Base-by-base conservation (phyloP, 2,888 invertebrate species). In the Sepiola atlantica region DNA sequence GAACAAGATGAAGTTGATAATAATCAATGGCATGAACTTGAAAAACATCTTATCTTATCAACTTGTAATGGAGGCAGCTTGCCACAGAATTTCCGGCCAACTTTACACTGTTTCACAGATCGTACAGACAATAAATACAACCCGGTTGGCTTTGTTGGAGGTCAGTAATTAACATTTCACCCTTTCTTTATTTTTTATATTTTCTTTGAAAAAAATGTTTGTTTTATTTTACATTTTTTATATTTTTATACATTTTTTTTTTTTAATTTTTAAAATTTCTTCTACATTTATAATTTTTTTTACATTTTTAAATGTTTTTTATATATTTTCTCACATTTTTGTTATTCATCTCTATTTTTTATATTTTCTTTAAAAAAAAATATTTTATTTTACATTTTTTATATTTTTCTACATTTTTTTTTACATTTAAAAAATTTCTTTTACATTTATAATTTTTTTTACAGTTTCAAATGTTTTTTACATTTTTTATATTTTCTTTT, bases 51-150 rank as follows among this genome's bases (percentile, higher is more conserved):
- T n/a, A 96, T 96, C 12, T 92, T 95, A 10, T 94, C 95, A 6
- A 96, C 95, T 35, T 92, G 92, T 35, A 96, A 95, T 94, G 94
- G 95, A 21, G 96, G 96, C 14, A 97, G 98, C 6, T 97, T 98
- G 45, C 98, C 98, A 14, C 98, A 98, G 98, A 98, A 98, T 95
- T 98, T 98, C 97, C 98, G 98, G 96, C 98, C 99, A 0, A 98
- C 98, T 1, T 97, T 98, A 55, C 98, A 98, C 95, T 97, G 99
- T 94, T 98, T 98, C 96, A 98, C 97, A 14, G 96, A 96, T 94
- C 96, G 95, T 92, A 97, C 97, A 35, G 96, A 97, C 95, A 98
- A 98, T 95, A 97, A 97, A 93, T 97, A 97, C 94, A 98, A 98
- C 96, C 98, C 99, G 4, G 97, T 98, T 45, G 98, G 98, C 21